Base-by-base conservation (phyloP, 2,888 invertebrate genomes). In the Meandrusa payeni region DNA sequence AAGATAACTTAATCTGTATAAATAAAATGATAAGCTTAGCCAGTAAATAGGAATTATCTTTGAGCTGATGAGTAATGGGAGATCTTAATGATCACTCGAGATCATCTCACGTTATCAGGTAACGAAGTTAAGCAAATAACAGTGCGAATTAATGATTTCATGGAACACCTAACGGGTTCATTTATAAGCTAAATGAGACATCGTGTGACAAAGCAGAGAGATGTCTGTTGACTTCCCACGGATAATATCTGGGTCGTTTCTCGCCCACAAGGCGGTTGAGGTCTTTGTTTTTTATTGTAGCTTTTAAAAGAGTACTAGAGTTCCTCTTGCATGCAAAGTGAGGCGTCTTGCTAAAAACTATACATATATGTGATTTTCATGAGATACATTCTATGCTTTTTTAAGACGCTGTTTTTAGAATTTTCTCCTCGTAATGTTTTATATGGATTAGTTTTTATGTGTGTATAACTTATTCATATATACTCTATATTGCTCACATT, bases 171-270 rank as follows among this genome's bases (percentile, higher is more conserved):
- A 34, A 44, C 46, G 41, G 37, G 24, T 31, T 12, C 19, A 27
- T 31, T 40, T 40, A 39, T 32, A 20, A 19, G 19, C 29, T 32
- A 12, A 37, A 31, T 32, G 19, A 39, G 44, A 31, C 32, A 31
- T 44, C 31, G 43, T 27, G 27, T 43, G 44, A 42, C 42, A 45
- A 22, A 22, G 46, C 9, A 12, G 23, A 11, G 28, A 39, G 24
- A 37, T 24, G 31, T 19, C 27, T 19, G 24, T 12, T 28, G 23
- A 24, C 47, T 47, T 47, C 47, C 47, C 50, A 47, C 47, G 47
- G 39, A 45, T 28, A 29, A 27, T 19, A 44, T 36, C 27, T 47
- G 32, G 50, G 45, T 24, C 47, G 50, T 24, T n/a, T 24, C 29
- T 32, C 50, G 45, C 47, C 47, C 42, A 45, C 45, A 36, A 26